A percentile compares a stretch with the other conserved stretches of the same genome.
phyloP scores from a whole-genome alignment of 2,113 vertebrate species.

The Herpailurus yagouaroundi region DNA sequence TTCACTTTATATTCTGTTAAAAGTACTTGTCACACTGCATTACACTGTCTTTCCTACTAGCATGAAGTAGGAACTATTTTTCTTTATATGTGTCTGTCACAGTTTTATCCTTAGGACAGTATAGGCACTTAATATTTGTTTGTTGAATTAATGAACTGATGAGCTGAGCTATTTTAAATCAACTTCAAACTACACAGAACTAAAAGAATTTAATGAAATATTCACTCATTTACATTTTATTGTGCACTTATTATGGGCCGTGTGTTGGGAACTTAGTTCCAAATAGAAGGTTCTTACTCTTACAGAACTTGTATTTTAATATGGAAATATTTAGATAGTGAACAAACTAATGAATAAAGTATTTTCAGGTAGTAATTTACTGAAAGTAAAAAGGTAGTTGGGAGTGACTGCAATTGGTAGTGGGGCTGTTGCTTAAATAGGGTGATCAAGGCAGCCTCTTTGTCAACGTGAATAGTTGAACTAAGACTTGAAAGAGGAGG shows the following conservation, averaged over 20 bases:
- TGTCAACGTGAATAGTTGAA: not conserved
- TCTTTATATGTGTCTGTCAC: not conserved
- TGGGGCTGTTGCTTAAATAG: not conserved
- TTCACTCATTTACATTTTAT: not conserved
- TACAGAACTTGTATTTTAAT: not conserved
- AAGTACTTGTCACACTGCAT: not conserved
- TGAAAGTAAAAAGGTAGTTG: not conserved
- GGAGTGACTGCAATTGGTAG: not conserved
- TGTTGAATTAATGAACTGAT: conserved; percentile 27
- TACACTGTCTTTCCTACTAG: not conserved
- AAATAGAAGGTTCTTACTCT: not conserved
- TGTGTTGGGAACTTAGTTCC: not conserved
- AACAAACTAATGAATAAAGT: not conserved
- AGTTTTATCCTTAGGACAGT: not conserved
- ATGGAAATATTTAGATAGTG: not conserved
- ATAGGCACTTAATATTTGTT: not conserved
- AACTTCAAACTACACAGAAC: conserved; percentile 4
- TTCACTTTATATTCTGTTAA: not conserved
- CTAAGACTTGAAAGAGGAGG: not conserved
- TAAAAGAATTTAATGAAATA: conserved; percentile 19
- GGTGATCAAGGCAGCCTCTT: not conserved
- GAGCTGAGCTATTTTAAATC: not conserved
- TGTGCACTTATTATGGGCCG: not conserved
- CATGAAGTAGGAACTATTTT: not conserved
- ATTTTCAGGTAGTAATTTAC: not conserved